phyloP scores from a whole-genome alignment of 2,113 vertebrate genomes.

The Hypanus sabinus region DNA sequence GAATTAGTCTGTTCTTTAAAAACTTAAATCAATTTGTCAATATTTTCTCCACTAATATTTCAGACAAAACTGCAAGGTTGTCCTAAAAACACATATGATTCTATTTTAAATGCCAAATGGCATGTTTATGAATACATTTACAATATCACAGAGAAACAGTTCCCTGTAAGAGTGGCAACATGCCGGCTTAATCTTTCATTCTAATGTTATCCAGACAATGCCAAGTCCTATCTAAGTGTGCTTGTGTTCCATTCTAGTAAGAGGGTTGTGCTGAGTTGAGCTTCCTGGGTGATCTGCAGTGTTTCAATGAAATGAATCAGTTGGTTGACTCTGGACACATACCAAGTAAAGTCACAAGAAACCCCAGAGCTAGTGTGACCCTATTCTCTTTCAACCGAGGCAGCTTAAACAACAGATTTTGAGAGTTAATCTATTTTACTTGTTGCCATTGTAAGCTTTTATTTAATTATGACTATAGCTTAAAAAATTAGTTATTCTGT shows the following conservation, averaged over 20 bases:
- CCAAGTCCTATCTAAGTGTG: background rate
- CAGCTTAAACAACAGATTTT: background rate
- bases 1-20: background rate
- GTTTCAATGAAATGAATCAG: background rate
- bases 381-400: background rate
- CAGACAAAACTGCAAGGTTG: background rate
- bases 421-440: background rate
- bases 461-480: background rate
- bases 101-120: background rate
- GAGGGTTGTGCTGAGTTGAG: background rate
- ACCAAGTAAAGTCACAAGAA: background rate
- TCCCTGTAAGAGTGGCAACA: background rate
- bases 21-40: background rate
- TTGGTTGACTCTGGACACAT: background rate
- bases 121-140: background rate
- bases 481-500: background rate
- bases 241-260: background rate
- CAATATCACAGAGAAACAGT: background rate
- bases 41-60: background rate
- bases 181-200: background rate
- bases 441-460: background rate
- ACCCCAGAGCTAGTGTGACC: background rate
- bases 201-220: background rate
- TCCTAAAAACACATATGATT: background rate
- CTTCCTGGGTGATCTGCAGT: background rate